phyloP scores from a whole-genome alignment of 2,888 invertebrate genomes.

The Tiphia femorata region DNA sequence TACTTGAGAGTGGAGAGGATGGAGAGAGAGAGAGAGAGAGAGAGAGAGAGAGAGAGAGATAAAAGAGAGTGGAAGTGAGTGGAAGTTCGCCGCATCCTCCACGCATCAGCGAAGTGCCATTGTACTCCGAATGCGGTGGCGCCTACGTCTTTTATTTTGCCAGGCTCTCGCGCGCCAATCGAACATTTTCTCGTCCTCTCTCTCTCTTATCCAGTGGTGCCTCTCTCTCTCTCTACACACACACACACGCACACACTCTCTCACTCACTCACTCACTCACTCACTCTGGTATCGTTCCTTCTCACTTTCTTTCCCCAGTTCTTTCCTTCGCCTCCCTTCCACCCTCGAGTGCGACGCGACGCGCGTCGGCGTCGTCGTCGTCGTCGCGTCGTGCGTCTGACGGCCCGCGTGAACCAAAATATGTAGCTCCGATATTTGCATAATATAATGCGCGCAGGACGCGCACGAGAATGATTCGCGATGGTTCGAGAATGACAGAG shows the following conservation, averaged over 20 bases:
- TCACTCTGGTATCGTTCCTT: neutral
- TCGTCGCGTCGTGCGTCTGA: conserved; percentile 19
- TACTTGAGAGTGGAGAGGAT: too few species aligned
- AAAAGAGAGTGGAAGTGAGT: neutral
- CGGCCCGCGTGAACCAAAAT: conserved; percentile 33
- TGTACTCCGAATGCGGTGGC: conserved; percentile 11
- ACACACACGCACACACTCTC: neutral
- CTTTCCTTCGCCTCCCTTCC: conserved; percentile 8
- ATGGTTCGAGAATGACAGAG: too few species aligned
- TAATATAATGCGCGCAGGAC: conserved; percentile 40
- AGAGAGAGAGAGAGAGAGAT: neutral
- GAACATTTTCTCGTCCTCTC: neutral
- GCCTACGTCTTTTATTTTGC: conserved; percentile 19
- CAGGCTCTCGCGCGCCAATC: too few species aligned
- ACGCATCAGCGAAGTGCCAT: conserved; percentile 12
- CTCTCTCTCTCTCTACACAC: conserved; percentile 8
- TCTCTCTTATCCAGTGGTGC: neutral
- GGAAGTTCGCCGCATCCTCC: neutral
- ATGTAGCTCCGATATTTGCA: conserved; percentile 46
- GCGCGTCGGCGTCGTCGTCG: conserved; percentile 1
- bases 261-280: too few species aligned
- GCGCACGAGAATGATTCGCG: conserved; percentile 15
- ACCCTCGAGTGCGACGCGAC: conserved; percentile 25
- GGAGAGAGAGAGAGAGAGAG: neutral
- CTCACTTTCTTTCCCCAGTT: conserved; percentile 14